Base-by-base conservation (phyloP, 2,797 vertebrate species). In the Coilia nasus region DNA sequence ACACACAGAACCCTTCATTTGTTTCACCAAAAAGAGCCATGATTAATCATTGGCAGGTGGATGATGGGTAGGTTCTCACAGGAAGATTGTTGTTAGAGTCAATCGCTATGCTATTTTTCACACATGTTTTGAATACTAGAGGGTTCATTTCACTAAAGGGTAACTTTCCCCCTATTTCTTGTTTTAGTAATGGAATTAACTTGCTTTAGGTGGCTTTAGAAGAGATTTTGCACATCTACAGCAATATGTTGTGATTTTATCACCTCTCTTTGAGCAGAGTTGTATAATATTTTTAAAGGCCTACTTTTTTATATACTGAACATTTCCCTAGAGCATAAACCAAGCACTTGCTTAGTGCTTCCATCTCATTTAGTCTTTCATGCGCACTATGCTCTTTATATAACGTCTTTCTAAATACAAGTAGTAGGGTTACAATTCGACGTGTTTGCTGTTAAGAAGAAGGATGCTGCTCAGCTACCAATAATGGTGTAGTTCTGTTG, bases 191-290 rank as follows among this genome's bases (percentile, higher is more conserved):
- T 67, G 62, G 62, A 15, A 21, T 28, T 67, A 28, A 28, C 25
- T 14, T 28, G 25, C 11, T 3, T 86, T 14, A 54, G 50, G 50
- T 54, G 35, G 46, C 57, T 31, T n/a, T 41, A 59, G 57, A 87
- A 85, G 87, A 75, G 84, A 81, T 90, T 92, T 92, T 93, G 92
- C 92, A 92, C 91, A 92, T 85, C 87, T 46, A 88, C 88, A 50
- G 59, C 88, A 85, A 71, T 86, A 86, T 89, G 78, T 78, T 44
- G 80, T 84, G 15, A 80, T 41, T 89, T 78, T 86, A 83, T 1
- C 54, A 81, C 59, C 50, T 82, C 28, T 83, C 57, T 71, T 71
- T 83, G 78, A 85, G 28, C 81, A 67, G 31, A 86, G 84, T n/a
- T 35, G 47, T 88, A 75, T 83, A 64, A 89, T 84, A 35, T 84